These are phyloP conservation scores for Montifringilla adamsi DNA, from an alignment of 2,113 vertebrate genomes.

Conservation along the genomic window DNA sequence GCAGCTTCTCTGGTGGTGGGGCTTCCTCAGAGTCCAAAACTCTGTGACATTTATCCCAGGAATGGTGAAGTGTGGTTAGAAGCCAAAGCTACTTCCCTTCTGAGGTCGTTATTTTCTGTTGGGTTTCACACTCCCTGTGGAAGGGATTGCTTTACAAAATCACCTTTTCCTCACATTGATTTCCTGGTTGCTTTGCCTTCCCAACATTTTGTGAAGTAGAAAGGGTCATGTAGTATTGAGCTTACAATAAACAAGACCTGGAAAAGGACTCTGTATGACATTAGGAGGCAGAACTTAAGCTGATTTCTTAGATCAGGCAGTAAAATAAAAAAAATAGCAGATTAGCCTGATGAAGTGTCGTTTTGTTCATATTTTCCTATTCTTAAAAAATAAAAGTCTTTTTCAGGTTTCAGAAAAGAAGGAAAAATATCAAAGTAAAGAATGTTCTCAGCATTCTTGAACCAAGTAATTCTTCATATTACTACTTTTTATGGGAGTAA, in stretches of 20 bases:
- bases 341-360: not conserved
- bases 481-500: conserved; percentile 50
- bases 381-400: conserved; percentile 20
- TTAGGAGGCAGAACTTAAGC: not conserved
- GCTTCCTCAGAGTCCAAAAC: not conserved
- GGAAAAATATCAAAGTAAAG: not conserved
- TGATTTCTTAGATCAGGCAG: not conserved
- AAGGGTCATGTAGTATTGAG: not conserved
- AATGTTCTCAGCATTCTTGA: conserved; percentile 25
- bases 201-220: not conserved
- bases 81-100: not conserved
- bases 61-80: not conserved
- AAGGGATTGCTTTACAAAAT: not conserved
- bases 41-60: not conserved
- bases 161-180: not conserved
- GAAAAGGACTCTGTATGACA: not conserved
- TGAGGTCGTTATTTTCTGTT: not conserved
- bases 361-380: conserved; percentile 17
- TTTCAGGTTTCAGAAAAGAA: not conserved
- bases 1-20: not conserved
- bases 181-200: not conserved
- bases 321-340: not conserved
- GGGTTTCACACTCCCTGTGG: not conserved
- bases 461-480: conserved; percentile 41
- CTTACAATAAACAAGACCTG: not conserved